Percentiles rank a stretch among this genome's conserved stretches.
Conservation (phyloP, 2,888 invertebrate species). For the Uropetala carovei region DNA sequence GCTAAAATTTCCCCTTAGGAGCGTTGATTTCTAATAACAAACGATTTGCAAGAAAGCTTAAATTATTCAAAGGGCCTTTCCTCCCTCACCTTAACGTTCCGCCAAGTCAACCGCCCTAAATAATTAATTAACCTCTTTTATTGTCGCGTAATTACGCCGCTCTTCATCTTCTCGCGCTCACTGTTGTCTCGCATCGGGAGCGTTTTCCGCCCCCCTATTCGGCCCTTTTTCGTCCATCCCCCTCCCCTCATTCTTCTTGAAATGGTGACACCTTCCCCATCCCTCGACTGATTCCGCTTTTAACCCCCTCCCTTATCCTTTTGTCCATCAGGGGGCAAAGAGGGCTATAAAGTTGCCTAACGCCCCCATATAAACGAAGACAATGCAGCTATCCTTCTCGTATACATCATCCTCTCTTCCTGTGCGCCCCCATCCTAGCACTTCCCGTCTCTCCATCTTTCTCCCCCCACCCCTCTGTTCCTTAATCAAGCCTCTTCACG, state of each 20-base stretch:
- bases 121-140: conserved; percentile 63
- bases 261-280: too few relatives aligned
- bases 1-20: not conserved
- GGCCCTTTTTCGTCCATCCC: not conserved
- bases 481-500: not conserved
- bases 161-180: not conserved
- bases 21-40: not conserved
- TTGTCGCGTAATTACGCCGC: conserved; percentile 44
- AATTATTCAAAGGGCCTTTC: not conserved
- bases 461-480: not conserved
- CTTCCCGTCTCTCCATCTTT: too few relatives aligned
- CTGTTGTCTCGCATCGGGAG: too few relatives aligned
- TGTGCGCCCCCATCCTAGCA: conserved; percentile 17
- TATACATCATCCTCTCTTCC: conserved; percentile 58
- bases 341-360: conserved; percentile 50
- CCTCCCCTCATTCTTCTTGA: not conserved
- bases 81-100: not conserved
- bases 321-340: not conserved
- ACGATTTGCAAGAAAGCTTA: conserved; percentile 15
- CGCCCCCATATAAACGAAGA: conserved; percentile 53
- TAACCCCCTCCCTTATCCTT: not conserved
- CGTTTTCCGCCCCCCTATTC: not conserved
- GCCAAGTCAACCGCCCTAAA: conserved; percentile 35
- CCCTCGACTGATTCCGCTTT: too few relatives aligned
- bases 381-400: conserved; percentile 42